Percentiles rank a stretch among this genome's conserved stretches.
These are phyloP conservation scores for Disparrhopalites patrizii DNA, from an alignment of 2,888 invertebrate genomes.

Conservation along the genomic window DNA sequence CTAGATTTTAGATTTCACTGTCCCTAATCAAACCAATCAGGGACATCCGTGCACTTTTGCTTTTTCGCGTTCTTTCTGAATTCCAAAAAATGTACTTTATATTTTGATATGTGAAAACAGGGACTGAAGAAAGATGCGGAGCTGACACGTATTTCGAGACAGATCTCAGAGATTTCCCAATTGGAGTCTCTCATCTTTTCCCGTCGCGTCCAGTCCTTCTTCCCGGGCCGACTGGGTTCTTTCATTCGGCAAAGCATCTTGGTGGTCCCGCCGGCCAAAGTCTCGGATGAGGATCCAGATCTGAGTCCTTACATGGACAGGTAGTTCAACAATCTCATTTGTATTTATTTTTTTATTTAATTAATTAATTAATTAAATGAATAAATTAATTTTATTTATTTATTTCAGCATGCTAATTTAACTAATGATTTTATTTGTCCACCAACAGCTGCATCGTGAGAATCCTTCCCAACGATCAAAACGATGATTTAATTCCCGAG, in stretches of 20 bases:
- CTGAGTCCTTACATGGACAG: slow-evolving; percentile 23
- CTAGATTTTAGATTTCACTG: background rate
- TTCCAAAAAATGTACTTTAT: background rate
- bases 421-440: background rate
- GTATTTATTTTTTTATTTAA: too few relatives aligned
- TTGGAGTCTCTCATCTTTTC: slow-evolving; percentile 44
- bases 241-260: slow-evolving; percentile 43
- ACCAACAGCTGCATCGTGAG: slow-evolving; percentile 37
- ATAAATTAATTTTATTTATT: background rate
- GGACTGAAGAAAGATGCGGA: slow-evolving; percentile 46
- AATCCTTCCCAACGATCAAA: slow-evolving; percentile 43
- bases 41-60: background rate
- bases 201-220: slow-evolving; percentile 43
- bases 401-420: background rate
- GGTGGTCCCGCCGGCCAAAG: slow-evolving; percentile 33
- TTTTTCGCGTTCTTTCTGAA: too few relatives aligned
- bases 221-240: slow-evolving; percentile 40
- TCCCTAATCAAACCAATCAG: background rate
- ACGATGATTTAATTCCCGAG: slow-evolving; percentile 41
- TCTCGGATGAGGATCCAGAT: slow-evolving; percentile 12
- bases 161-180: slow-evolving; percentile 45
- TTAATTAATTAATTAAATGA: background rate
- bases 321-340: slow-evolving; percentile 26
- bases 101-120: slow-evolving; percentile 27
- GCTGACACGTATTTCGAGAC: slow-evolving; percentile 39